These are phyloP conservation scores for Pedetes capensis DNA, from an alignment of 2,113 vertebrate species.

Conservation along the genomic window DNA sequence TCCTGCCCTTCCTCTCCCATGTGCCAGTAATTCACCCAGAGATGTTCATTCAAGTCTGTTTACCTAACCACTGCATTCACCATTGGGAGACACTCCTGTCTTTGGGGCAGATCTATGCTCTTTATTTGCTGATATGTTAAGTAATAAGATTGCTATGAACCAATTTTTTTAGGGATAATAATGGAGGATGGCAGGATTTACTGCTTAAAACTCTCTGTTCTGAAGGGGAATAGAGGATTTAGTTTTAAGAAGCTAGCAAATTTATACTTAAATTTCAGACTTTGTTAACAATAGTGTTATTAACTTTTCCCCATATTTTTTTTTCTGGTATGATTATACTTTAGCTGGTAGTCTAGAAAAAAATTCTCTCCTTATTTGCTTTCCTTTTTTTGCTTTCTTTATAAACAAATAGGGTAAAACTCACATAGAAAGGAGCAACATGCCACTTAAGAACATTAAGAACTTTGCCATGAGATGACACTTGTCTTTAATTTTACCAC, in stretches of 20 bases:
- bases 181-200: background rate
- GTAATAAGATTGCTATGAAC: background rate
- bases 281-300: background rate
- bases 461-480: background rate
- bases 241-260: conserved; percentile 10
- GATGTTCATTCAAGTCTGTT: conserved; percentile 18
- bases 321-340: background rate
- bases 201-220: background rate
- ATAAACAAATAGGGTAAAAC: background rate
- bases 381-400: background rate
- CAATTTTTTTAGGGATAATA: background rate
- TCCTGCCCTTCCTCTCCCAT: background rate
- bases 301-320: background rate
- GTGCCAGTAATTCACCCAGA: background rate
- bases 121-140: conserved; percentile 31
- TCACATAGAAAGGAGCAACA: background rate
- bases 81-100: background rate
- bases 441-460: background rate
- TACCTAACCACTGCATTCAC: background rate
- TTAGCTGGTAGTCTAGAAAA: background rate
- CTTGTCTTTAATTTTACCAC: background rate
- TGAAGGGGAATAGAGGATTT: background rate
- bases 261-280: background rate
- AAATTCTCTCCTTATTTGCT: background rate
- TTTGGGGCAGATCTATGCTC: background rate